Base-by-base conservation (phyloP, 2,888 invertebrate genomes). In the Synanthedon myopaeformis region DNA sequence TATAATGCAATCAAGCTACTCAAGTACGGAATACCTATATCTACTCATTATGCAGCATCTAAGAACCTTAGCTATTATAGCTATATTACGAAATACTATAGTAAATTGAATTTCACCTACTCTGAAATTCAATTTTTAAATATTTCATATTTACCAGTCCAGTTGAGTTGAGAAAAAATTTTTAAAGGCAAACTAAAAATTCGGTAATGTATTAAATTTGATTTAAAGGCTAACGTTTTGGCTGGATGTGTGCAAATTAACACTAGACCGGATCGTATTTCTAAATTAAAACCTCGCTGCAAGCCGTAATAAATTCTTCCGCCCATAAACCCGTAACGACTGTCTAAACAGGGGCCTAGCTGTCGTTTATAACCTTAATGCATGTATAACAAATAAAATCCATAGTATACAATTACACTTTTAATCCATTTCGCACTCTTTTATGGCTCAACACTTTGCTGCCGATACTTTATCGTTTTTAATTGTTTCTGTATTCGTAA, bases 341-440 rank as follows among this genome's bases (percentile, higher is more conserved):
- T 77, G 79, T 79, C 84, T 84, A 82, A 86, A 84, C 79, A 83
- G 81, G 71, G 83, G 76, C 8, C 78, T 82, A 76, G 78, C 76
- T 71, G 79, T 77, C 80, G 64, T 82, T 80, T 81, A 79, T 70
- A 63, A 71, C 72, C 67, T 73, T 79, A 78, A 80, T 82, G 71
- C 70, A 69, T 64, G 66, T 70, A 74, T 74, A 71, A 70, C 63
- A 72, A 70, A 66, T 69, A 72, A 73, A 73, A 67, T 66, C 62
- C 60, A 62, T 62, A 59, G 61, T 62, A 60, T 62, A 63, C 65
- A 64, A 68, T 71, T 69, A 70, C 62, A 59, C 60, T 63, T 64
- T 70, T 71, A 67, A 76, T 74, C 65, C 66, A 55, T 68, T 68
- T 65, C 61, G 61, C 28, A 51, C 51, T n/a, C 14, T n/a, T 51